Conservation (phyloP, 1,140 invertebrate species). For the Sminthurides bifidus region DNA sequence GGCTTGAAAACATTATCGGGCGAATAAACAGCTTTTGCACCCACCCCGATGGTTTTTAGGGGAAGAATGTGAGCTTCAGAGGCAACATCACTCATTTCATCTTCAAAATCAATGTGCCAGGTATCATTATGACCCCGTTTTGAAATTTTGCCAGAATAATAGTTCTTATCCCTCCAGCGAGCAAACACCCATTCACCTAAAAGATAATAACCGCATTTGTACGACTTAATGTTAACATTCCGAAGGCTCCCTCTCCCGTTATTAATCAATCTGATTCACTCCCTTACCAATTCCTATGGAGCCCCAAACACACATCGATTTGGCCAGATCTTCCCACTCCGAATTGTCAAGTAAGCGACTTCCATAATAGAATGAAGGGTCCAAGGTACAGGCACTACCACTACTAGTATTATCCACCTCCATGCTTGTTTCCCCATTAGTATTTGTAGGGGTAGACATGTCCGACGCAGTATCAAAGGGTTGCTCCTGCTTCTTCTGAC, state of each 20-base stretch:
- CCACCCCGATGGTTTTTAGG: slow-evolving; percentile 19
- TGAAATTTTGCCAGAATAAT: slow-evolving; percentile 25
- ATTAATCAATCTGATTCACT: not conserved
- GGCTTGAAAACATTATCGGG: slow-evolving; percentile 18
- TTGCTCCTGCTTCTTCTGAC: not conserved
- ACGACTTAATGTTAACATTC: not conserved
- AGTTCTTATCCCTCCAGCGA: slow-evolving; percentile 29
- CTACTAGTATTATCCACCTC: not conserved
- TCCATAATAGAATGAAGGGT: not conserved
- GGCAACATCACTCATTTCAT: slow-evolving; percentile 18
- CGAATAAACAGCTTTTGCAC: slow-evolving; percentile 15
- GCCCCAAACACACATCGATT: slow-evolving; percentile 1
- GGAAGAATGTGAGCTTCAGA: slow-evolving; percentile 24
- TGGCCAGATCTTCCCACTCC: not conserved
- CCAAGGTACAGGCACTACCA: not conserved
- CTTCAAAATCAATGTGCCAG: slow-evolving; percentile 21
- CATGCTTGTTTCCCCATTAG: not conserved
- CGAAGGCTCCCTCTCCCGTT: not conserved
- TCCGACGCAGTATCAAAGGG: not conserved
- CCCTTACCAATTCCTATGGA: slow-evolving; percentile 10
- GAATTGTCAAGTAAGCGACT: not conserved
- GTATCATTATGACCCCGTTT: slow-evolving; percentile 21
- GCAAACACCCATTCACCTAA: slow-evolving; percentile 23
- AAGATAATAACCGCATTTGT: not conserved
- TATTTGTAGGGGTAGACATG: not conserved